Percentiles rank a stretch among this genome's conserved stretches.
Evolutionary conservation across 2,888 invertebrate genomes (phyloP).

Genomic region (Germaria angustata): DNA sequence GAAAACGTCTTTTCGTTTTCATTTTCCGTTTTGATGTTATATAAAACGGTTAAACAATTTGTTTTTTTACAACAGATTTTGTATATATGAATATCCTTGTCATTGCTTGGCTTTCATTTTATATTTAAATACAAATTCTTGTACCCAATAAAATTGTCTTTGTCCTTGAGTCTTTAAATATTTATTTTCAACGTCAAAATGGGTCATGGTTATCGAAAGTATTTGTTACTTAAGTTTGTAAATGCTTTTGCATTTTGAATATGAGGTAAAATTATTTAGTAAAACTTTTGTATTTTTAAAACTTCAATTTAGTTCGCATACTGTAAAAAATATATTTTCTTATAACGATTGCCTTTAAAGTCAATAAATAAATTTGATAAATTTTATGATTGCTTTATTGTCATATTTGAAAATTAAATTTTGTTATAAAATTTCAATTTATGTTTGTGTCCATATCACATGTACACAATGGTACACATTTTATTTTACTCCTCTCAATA

Average conservation of each 20-base stretch:
- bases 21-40: no score
- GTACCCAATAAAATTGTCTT: conserved; percentile 4
- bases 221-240: not conserved
- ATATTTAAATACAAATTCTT: conserved; percentile 9
- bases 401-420: not conserved
- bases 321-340: not conserved
- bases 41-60: no score
- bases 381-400: not conserved
- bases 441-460: not conserved
- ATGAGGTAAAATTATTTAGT: not conserved
- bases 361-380: not conserved
- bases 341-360: not conserved
- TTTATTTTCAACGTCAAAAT: conserved; percentile 20
- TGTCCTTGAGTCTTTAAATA: conserved; percentile 20
- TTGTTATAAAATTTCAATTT: conserved; percentile 9
- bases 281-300: not conserved
- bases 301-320: not conserved
- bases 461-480: not conserved
- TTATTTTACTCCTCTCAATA: conserved; percentile 14
- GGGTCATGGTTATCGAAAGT: conserved; percentile 37
- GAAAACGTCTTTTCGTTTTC: no score
- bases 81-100: conserved; percentile 25
- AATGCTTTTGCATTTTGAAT: not conserved
- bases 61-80: not conserved
- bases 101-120: conserved; percentile 31